phyloP scores from a whole-genome alignment of 2,888 invertebrate species.

The Caenorhabditis becei region DNA sequence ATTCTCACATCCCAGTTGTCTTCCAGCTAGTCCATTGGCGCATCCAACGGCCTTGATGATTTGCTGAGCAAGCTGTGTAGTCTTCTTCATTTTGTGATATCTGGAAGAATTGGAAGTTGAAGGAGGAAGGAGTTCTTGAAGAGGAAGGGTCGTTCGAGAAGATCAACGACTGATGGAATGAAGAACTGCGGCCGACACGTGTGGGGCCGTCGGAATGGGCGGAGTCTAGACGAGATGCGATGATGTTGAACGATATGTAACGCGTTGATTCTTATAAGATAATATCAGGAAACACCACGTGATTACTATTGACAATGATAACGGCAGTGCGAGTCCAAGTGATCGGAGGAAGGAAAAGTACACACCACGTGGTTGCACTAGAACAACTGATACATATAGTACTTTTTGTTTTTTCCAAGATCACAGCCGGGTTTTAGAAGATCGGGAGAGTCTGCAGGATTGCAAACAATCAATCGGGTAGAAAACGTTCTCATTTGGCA shows the following conservation, averaged over 20 bases:
- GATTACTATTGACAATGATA: slow-evolving; percentile 30
- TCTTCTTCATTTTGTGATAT: slow-evolving; percentile 48
- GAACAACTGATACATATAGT: slow-evolving; percentile 24
- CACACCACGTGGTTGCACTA: slow-evolving; percentile 47
- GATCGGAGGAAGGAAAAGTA: slow-evolving; percentile 44
- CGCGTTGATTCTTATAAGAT: slow-evolving; percentile 51
- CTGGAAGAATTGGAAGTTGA: background rate
- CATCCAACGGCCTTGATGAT: slow-evolving; percentile 72
- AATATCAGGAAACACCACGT: slow-evolving; percentile 38
- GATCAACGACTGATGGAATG: slow-evolving; percentile 40
- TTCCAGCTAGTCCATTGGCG: slow-evolving; percentile 76
- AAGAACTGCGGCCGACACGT: slow-evolving; percentile 40
- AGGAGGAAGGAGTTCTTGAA: slow-evolving; percentile 1
- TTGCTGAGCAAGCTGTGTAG: slow-evolving; percentile 60
- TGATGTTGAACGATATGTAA: slow-evolving; percentile 55
- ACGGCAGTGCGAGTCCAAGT: slow-evolving; percentile 18
- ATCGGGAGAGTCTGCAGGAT: too few relatives aligned
- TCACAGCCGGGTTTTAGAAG: background rate
- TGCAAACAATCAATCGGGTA: too few relatives aligned
- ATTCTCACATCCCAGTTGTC: slow-evolving; percentile 77
- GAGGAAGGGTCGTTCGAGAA: background rate
- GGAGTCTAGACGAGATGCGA: slow-evolving; percentile 44
- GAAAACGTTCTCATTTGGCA: too few relatives aligned
- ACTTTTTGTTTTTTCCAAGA: background rate
- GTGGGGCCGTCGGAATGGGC: slow-evolving; percentile 36